Evolutionary conservation across 2,113 vertebrate genomes (phyloP).

Genomic region (Paraplagusia blochii): DNA sequence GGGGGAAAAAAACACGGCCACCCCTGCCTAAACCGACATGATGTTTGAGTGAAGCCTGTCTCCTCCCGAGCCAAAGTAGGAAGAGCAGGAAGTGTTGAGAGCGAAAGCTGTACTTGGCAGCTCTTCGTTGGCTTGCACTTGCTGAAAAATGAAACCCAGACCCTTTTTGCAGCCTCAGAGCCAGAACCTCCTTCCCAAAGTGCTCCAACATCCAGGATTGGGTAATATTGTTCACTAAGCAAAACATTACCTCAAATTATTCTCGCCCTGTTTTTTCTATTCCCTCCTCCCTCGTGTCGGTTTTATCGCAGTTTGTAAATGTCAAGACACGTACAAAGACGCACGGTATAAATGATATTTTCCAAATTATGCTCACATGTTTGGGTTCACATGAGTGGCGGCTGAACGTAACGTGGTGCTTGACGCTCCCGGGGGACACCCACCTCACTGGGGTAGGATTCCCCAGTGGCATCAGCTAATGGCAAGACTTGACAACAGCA

Average conservation of each 20-base stretch:
- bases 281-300: slow-evolving; percentile 74
- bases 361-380: slow-evolving; percentile 79
- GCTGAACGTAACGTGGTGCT: slow-evolving; percentile 76
- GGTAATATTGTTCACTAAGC: slow-evolving; percentile 78
- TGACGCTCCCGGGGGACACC: slow-evolving; percentile 69
- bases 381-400: slow-evolving; percentile 79
- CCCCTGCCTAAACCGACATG: slow-evolving; percentile 53
- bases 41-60: slow-evolving; percentile 75
- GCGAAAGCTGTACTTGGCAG: slow-evolving; percentile 77
- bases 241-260: slow-evolving; percentile 81
- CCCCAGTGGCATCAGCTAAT: slow-evolving; percentile 78
- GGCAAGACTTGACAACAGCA: slow-evolving; percentile 79
- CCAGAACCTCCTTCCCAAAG: slow-evolving; percentile 72
- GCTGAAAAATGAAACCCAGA: slow-evolving; percentile 77
- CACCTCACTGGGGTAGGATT: slow-evolving; percentile 76
- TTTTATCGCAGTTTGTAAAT: slow-evolving; percentile 79
- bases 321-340: slow-evolving; percentile 77
- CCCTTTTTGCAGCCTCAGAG: slow-evolving; percentile 64
- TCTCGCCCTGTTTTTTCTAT: slow-evolving; percentile 73
- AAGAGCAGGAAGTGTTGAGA: slow-evolving; percentile 78
- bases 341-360: slow-evolving; percentile 75
- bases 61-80: slow-evolving; percentile 62
- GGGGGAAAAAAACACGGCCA: slow-evolving; percentile 57
- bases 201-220: slow-evolving; percentile 73
- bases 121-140: slow-evolving; percentile 72